A percentile compares a stretch with the other conserved stretches of the same genome.
phyloP scores from a whole-genome alignment of 92 coral and sea anemone species.

The Ricordea florida region DNA sequence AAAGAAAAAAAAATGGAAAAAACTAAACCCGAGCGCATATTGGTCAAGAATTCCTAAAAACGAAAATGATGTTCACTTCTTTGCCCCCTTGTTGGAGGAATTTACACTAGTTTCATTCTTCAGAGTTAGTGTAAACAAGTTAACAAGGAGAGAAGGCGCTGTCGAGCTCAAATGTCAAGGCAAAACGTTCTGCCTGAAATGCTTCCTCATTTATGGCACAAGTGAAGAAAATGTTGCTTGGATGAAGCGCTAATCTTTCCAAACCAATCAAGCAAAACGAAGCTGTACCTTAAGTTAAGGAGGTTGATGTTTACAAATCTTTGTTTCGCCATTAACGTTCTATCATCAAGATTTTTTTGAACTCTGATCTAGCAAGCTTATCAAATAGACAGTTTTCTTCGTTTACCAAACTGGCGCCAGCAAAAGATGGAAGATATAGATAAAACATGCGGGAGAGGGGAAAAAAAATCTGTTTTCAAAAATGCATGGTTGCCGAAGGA shows the following conservation, averaged over 20 bases:
- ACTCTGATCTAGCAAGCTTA: slow-evolving; percentile 7
- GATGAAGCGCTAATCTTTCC: too few species aligned
- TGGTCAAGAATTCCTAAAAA: too few species aligned
- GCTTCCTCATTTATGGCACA: too few species aligned
- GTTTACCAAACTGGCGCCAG: slow-evolving; percentile 32
- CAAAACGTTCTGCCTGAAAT: too few species aligned
- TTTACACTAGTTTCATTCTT: too few species aligned
- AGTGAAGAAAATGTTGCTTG: too few species aligned
- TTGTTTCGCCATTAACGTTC: neutral
- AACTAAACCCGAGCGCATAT: too few species aligned
- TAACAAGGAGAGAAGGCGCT: slow-evolving; percentile 23
- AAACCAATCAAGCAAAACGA: too few species aligned
- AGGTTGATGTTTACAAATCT: neutral
- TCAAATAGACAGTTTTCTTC: neutral
- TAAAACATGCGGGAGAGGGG: neutral
- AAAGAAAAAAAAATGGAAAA: too few species aligned
- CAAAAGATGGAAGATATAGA: slow-evolving; percentile 4
- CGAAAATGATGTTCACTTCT: too few species aligned
- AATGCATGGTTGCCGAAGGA: too few species aligned
- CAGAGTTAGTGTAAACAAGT: slow-evolving; percentile 28
- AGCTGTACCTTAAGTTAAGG: neutral
- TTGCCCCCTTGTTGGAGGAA: too few species aligned
- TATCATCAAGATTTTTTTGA: neutral
- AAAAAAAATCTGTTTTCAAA: neutral
- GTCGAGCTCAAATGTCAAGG: neutral